Conservation (phyloP, 2,113 vertebrate species). For the Oceanodroma tethys region DNA sequence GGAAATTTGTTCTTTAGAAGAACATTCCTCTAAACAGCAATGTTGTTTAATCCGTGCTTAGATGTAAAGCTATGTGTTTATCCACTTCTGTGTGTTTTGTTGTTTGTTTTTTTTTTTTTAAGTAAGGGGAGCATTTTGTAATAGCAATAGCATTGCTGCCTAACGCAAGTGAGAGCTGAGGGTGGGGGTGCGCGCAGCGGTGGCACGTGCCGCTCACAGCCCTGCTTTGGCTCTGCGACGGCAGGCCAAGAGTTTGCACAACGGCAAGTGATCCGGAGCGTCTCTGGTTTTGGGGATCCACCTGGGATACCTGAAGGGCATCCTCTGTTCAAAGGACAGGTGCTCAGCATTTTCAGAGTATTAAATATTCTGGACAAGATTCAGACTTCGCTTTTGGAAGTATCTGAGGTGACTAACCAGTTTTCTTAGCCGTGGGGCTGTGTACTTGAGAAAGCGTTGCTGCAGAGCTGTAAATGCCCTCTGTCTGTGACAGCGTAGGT, state of each 20-base stretch:
- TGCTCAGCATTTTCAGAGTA: neutral
- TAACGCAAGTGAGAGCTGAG: accelerated
- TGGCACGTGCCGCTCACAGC: neutral
- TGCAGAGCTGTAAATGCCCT: neutral
- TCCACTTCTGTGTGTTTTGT: neutral
- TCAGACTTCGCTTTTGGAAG: neutral
- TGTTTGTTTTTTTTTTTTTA: neutral
- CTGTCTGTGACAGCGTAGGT: neutral
- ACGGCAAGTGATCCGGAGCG: neutral
- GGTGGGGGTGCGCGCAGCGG: neutral
- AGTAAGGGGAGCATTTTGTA: neutral
- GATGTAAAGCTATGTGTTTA: neutral
- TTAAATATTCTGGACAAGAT: neutral
- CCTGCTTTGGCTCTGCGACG: neutral
- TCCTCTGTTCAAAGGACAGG: neutral
- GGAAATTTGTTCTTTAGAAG: neutral
- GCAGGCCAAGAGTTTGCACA: neutral
- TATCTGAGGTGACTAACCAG: neutral
- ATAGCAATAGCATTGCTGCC: neutral
- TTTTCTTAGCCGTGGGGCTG: neutral
- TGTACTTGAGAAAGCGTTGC: accelerated
- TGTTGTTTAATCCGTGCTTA: neutral
- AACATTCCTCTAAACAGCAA: neutral
- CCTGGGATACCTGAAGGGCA: neutral
- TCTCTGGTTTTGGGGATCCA: neutral